Conservation (phyloP, 2,113 vertebrate species). For the Cebus imitator region DNA sequence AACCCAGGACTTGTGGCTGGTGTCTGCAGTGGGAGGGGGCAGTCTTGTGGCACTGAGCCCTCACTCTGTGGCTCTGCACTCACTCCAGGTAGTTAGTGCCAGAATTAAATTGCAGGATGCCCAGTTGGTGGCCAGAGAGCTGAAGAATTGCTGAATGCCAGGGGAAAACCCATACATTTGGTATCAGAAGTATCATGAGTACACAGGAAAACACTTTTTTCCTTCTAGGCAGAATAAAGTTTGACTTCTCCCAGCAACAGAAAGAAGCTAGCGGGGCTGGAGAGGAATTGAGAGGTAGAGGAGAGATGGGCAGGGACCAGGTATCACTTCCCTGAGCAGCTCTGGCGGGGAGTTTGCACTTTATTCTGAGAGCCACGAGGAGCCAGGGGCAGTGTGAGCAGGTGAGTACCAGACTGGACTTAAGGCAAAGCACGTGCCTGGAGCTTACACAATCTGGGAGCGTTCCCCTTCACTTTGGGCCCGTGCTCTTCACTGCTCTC, state of each 20-base stretch:
- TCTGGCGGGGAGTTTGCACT: neutral
- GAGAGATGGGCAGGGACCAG: neutral
- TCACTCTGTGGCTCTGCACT: too few relatives aligned
- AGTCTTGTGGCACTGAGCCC: too few relatives aligned
- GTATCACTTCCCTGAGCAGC: too few relatives aligned
- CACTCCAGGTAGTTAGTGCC: too few relatives aligned
- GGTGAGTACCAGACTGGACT: neutral
- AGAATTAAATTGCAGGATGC: too few relatives aligned
- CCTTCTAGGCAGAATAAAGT: neutral
- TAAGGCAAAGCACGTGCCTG: neutral
- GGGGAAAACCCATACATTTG: too few relatives aligned
- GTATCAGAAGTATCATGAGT: too few relatives aligned
- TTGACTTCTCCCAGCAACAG: neutral
- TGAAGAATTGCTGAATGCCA: too few relatives aligned
- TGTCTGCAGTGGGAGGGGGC: too few relatives aligned
- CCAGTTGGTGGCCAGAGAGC: too few relatives aligned
- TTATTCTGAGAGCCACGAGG: neutral
- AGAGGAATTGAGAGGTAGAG: neutral
- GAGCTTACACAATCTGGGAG: neutral
- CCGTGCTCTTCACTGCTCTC: neutral
- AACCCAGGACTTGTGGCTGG: too few relatives aligned
- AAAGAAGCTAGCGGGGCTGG: neutral
- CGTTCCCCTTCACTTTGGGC: neutral
- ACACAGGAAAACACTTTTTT: too few relatives aligned
- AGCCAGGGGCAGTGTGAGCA: neutral